Evolutionary conservation across 2,797 vertebrate species (phyloP).

Genomic region (Mormyrus proboscirostris): DNA sequence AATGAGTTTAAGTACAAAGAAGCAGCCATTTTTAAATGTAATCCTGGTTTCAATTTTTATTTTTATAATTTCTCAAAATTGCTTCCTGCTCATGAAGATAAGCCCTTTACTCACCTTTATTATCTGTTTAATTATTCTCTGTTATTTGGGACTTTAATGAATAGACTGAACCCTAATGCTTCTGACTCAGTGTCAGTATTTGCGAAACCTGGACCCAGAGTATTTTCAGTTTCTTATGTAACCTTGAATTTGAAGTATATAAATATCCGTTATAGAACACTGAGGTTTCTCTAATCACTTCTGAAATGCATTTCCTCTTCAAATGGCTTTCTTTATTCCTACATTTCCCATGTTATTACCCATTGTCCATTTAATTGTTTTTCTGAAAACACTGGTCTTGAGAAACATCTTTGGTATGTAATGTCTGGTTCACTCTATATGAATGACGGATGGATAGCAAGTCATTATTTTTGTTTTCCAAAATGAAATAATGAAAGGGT

Average conservation of each 20-base stretch:
- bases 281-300: background rate
- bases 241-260: background rate
- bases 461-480: background rate
- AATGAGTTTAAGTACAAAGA: background rate
- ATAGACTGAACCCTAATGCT: background rate
- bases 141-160: background rate
- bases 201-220: background rate
- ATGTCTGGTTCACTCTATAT: background rate
- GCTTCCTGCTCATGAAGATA: background rate
- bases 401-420: background rate
- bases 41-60: background rate
- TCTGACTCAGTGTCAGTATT: background rate
- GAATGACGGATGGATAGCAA: background rate
- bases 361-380: background rate
- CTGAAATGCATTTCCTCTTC: background rate
- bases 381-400: background rate
- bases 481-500: background rate
- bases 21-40: background rate
- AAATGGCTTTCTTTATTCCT: background rate
- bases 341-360: background rate
- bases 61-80: background rate
- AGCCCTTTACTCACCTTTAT: background rate
- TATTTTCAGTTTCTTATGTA: background rate
- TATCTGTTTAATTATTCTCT: constrained; percentile 3
- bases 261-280: background rate